A percentile compares a stretch with the other conserved stretches of the same genome.
phyloP scores from a whole-genome alignment of 2,113 vertebrate species.

The Apus apus region DNA sequence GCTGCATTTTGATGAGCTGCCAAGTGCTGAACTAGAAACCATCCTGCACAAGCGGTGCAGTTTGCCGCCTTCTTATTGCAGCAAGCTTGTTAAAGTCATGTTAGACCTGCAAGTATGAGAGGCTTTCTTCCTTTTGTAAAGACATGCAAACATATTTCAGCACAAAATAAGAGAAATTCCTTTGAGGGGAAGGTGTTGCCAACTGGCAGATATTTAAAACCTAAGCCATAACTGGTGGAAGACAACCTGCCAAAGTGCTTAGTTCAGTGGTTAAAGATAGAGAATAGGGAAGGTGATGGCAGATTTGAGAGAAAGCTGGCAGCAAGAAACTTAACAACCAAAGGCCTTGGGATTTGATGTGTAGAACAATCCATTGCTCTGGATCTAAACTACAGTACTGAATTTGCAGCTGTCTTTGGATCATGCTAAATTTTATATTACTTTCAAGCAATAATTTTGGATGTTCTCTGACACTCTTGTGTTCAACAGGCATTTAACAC shows the following conservation, averaged over 20 bases:
- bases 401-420: neutral
- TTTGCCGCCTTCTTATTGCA: constrained; percentile 93
- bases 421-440: neutral
- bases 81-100: constrained; percentile 94
- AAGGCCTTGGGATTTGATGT: neutral
- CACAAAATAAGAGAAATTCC: neutral
- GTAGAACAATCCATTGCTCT: neutral
- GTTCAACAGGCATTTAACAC: neutral
- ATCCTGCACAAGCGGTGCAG: constrained; percentile 92
- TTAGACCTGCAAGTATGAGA: constrained; percentile 90
- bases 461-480: neutral
- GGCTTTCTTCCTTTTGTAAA: neutral
- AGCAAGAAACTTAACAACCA: neutral
- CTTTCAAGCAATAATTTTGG: neutral
- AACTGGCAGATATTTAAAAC: neutral
- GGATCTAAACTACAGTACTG: neutral
- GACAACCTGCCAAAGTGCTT: neutral
- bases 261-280: neutral
- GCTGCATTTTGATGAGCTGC: constrained; percentile 94
- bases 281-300: neutral
- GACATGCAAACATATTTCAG: neutral
- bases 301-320: neutral
- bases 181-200: neutral
- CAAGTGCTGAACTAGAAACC: constrained; percentile 88
- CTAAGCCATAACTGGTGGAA: neutral